Evolutionary conservation across 2,797 vertebrate species (phyloP).

Genomic region (Chelonia mydas): DNA sequence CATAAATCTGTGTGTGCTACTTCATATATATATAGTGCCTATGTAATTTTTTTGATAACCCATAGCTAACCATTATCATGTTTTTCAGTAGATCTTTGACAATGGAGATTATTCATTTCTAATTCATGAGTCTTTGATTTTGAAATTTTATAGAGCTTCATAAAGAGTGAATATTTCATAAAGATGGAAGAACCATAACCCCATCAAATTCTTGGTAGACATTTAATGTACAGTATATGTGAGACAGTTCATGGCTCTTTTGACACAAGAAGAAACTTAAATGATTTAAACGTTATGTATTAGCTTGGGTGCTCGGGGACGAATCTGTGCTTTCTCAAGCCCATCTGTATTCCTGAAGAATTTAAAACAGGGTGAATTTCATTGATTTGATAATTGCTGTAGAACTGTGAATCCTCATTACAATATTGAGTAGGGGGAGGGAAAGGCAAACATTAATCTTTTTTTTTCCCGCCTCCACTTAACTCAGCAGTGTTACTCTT

Average conservation of each 20-base stretch:
- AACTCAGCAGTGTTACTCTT: constrained; percentile 42
- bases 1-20: not conserved
- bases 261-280: constrained; percentile 39
- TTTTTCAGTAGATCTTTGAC: not conserved
- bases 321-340: constrained; percentile 45
- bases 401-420: constrained; percentile 70
- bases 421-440: not conserved
- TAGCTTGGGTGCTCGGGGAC: constrained; percentile 19
- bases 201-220: not conserved
- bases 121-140: not conserved
- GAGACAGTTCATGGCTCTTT: constrained; percentile 18
- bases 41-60: constrained; percentile 19
- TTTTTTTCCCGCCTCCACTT: constrained; percentile 7
- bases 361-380: constrained; percentile 40
- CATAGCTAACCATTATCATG: not conserved
- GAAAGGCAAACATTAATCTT: constrained; percentile 58
- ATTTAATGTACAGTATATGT: constrained; percentile 1
- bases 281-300: constrained; percentile 47
- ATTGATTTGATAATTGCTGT: constrained; percentile 72
- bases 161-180: not conserved
- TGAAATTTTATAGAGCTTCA: not conserved
- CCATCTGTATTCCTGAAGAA: constrained; percentile 54
- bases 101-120: not conserved
- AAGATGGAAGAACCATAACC: not conserved
- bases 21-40: not conserved